Evolutionary conservation across 2,888 invertebrate species (phyloP), one percentile per base, ranked within the genome.

Genomic region (Teleogryllus oceanicus): DNA sequence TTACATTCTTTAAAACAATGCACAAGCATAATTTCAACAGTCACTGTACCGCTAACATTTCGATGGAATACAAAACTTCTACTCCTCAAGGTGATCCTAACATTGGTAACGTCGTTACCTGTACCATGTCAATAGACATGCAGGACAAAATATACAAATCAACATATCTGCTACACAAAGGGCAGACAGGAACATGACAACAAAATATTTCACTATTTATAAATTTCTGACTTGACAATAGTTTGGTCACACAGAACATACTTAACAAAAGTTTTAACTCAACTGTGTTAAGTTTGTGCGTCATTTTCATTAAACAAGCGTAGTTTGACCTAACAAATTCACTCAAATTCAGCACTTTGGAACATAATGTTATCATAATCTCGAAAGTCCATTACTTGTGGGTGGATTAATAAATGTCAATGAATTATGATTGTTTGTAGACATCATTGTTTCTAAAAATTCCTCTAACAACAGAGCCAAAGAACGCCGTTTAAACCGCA

Each of bases 401-500:
- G 77, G 78, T 20, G 78, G 78, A 8, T 24, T 74, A 49, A 78
- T 75, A 49, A 78, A 49, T 37, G 50, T 75, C 13, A 78, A 11
- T 5, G 76, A 49, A 62, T 75, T 80, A 49, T 78, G 50, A 75
- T 37, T 80, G 77, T 49, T 79, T 37, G 77, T 74, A 37, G 78
- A 62, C 49, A 77, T 51, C 79, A 80, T 76, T 37, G 81, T 82
- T 51, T 62, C 62, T 51, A 81, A 75, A 85, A 91, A 91, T 85
- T 93, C 92, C 86, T 93, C 92, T 82, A 94, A 88, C 81, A 92
- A 86, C 84, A 90, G 89, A 50, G 93, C 93, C 83, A 94, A 88
- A 83, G 90, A 90, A 85, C 92, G 92, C 84, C 94, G 89, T 86
- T 94, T 95, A 87, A 94, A 95, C 84, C 94, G 89, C 84, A 93